Conservation (phyloP, 2,113 vertebrate genomes). For the Elephas maximus region DNA sequence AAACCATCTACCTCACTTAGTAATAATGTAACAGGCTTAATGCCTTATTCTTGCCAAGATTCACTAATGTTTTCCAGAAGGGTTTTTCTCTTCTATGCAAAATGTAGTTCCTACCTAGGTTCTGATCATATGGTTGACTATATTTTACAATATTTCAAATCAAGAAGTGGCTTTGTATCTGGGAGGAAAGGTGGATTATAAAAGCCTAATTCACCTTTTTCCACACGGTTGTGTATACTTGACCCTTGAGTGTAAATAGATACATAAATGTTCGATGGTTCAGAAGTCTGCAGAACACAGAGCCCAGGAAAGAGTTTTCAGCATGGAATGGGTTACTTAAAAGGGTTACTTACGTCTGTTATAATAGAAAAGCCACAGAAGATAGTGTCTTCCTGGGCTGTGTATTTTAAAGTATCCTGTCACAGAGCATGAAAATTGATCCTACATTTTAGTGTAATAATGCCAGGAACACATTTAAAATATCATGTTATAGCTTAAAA, state of each 20-base stretch:
- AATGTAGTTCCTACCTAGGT: not conserved
- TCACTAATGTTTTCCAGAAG: not conserved
- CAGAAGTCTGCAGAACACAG: not conserved
- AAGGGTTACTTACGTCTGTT: not conserved
- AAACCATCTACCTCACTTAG: not conserved
- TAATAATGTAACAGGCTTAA: not conserved
- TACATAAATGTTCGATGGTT: not conserved
- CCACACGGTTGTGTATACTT: not conserved
- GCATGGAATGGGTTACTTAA: not conserved
- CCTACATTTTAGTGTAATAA: constrained; percentile 44
- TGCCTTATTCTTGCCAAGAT: not conserved
- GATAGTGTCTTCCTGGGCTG: not conserved
- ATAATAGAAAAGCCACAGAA: constrained; percentile 26
- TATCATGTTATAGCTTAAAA: constrained; percentile 28
- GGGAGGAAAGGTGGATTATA: not conserved
- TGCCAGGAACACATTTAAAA: constrained; percentile 30
- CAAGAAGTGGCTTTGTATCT: not conserved
- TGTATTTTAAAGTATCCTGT: constrained; percentile 30
- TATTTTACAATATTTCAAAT: constrained; percentile 30
- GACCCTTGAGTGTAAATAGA: not conserved
- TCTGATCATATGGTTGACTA: not conserved
- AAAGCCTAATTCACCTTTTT: not conserved
- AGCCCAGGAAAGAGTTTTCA: not conserved
- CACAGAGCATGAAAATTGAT: constrained; percentile 44
- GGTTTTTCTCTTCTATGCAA: not conserved